phyloP scores from a whole-genome alignment of 2,888 invertebrate species.

The Molanna angustata region DNA sequence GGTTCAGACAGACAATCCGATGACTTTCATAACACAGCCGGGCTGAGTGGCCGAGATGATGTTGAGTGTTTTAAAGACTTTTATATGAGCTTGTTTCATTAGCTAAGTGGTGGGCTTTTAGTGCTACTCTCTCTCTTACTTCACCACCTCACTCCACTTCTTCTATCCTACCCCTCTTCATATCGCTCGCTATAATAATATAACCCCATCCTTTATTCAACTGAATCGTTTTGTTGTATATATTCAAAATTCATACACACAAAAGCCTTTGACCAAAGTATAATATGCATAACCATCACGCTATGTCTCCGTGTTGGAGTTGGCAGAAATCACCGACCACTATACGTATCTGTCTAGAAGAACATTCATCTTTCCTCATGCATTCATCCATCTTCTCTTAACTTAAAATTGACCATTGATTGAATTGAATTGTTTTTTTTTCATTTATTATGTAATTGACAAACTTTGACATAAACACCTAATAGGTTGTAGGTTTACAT shows the following conservation, averaged over 20 bases:
- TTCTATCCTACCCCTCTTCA: constrained; percentile 6
- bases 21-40: constrained; percentile 26
- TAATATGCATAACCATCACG: too few species aligned
- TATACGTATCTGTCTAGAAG: too few species aligned
- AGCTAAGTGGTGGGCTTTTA: constrained; percentile 59
- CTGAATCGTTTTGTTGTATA: neutral
- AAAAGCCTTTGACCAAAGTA: too few species aligned
- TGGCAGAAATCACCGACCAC: too few species aligned
- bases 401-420: too few species aligned
- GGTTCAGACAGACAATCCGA: constrained; percentile 21
- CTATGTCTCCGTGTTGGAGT: neutral
- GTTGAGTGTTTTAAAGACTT: constrained; percentile 34
- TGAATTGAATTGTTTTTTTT: too few species aligned
- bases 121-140: constrained; percentile 40
- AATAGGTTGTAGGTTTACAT: too few species aligned
- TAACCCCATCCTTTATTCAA: constrained; percentile 4
- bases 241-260: neutral
- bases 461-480: too few species aligned
- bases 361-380: too few species aligned
- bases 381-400: constrained; percentile 1
- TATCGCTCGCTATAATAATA: constrained; percentile 9
- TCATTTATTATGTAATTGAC: too few species aligned
- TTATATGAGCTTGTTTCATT: constrained; percentile 59
- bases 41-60: constrained; percentile 20
- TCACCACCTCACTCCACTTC: constrained; percentile 8